Evolutionary conservation across 2,888 invertebrate species (phyloP), one percentile per base, ranked within the genome.

Genomic region (Tuberolachnus salignus): DNA sequence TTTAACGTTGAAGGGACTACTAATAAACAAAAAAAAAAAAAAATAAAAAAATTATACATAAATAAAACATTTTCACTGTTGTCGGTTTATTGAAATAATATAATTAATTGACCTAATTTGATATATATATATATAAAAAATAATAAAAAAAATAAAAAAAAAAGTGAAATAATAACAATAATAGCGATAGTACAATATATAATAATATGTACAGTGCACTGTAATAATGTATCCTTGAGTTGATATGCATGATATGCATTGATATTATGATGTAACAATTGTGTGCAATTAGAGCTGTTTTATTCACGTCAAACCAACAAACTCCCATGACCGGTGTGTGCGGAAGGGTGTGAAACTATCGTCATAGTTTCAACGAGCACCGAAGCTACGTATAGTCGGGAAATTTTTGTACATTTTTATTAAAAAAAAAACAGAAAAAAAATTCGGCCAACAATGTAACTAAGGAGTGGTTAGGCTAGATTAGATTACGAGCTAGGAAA

Each of bases 21-120:
- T 1, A 66, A 66, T 46, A 66, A 46, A 66, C n/a, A 3, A 66
- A 66, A 66, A 66, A 46, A 66, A 66, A 49, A 46, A 64, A n/a
- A n/a, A n/a, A n/a, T n/a, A n/a, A n/a, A n/a, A n/a, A n/a, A n/a
- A n/a, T n/a, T n/a, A n/a, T n/a, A n/a, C n/a, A n/a, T n/a, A n/a
- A n/a, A n/a, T n/a, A n/a, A n/a, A n/a, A n/a, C n/a, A n/a, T n/a
- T 26, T 21, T 34, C 10, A 23, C 11, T 13, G 14, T 69, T 42
- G 26, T 59, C 3, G 4, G 23, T 46, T 23, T 57, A 14, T 1
- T 46, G n/a, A 46, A 57, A 57, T 3, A 70, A 57, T 21, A 59
- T 4, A 70, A 57, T 21, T 19, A 23, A 44, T 21, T 57, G 70
- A 44, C 70, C 70, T 57, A 71, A 57, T 57, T 46, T 57, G 23